These are phyloP conservation scores for Notarius quadriscutis DNA, from an alignment of 2,113 vertebrate species.

Conservation along the genomic window DNA sequence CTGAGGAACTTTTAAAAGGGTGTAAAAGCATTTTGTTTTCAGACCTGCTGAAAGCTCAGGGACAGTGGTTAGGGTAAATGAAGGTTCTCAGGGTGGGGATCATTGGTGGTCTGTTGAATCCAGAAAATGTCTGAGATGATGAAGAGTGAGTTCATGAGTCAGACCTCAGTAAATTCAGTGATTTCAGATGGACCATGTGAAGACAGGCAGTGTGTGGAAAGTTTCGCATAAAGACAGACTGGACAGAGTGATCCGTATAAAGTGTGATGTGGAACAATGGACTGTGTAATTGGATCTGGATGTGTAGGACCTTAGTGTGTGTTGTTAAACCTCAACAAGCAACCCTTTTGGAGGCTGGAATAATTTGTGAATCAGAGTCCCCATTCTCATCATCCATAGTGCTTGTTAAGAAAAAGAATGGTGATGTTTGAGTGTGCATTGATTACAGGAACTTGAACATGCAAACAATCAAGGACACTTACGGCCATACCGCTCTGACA, in stretches of 20 bases:
- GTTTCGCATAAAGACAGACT: background rate
- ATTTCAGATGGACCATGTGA: background rate
- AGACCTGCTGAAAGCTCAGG: background rate
- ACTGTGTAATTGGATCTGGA: background rate
- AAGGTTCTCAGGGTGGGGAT: background rate
- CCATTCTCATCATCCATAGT: background rate
- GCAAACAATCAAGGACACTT: too few species aligned
- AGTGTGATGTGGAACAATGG: background rate
- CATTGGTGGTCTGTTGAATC: background rate
- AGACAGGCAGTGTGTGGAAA: background rate
- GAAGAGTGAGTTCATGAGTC: background rate
- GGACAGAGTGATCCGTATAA: background rate
- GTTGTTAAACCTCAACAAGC: background rate
- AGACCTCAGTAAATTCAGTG: too few species aligned
- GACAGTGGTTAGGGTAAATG: background rate
- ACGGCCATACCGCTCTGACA: too few species aligned
- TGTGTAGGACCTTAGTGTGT: background rate
- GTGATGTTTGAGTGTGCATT: too few species aligned
- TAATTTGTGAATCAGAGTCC: slow-evolving; percentile 18
- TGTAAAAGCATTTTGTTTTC: background rate
- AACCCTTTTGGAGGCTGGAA: too few species aligned
- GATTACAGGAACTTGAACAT: too few species aligned
- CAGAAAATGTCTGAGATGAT: background rate
- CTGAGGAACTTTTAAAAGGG: background rate
- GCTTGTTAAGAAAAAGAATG: too few species aligned